These are phyloP conservation scores for Clanis bilineata DNA, from an alignment of 2,888 invertebrate species.

Conservation along the genomic window DNA sequence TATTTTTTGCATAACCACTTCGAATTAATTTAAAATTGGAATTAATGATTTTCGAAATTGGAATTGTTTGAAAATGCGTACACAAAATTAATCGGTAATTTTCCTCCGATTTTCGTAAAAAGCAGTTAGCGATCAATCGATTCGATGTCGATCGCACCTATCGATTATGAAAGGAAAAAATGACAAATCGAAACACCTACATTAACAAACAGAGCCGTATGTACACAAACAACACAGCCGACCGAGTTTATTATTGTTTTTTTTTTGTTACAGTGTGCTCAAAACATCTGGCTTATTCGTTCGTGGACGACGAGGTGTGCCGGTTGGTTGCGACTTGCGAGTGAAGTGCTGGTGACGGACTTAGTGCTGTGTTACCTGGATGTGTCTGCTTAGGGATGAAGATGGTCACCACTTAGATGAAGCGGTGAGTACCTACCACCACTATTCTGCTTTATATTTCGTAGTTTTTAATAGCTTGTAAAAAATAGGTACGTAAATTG, in stretches of 20 bases:
- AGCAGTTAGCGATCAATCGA: not conserved
- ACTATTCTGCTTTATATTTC: too few species aligned
- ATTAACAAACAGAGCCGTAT: conserved; percentile 19
- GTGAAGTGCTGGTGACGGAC: conserved; percentile 44
- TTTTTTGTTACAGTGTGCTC: conserved; percentile 79
- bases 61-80: too few species aligned
- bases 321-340: conserved; percentile 27
- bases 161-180: not conserved
- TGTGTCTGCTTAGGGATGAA: conserved; percentile 77
- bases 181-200: conserved; percentile 16
- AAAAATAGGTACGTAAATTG: too few species aligned
- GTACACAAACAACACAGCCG: conserved; percentile 45
- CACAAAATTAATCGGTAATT: too few species aligned
- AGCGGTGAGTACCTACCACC: conserved; percentile 61
- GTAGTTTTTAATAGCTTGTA: too few species aligned
- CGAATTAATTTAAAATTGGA: too few species aligned
- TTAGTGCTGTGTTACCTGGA: conserved; percentile 60
- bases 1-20: too few species aligned
- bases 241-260: conserved; percentile 77
- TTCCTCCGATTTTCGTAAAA: too few species aligned
- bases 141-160: not conserved
- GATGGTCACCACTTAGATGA: conserved; percentile 64
- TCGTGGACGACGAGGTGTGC: conserved; percentile 42
- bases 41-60: too few species aligned
- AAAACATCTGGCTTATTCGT: conserved; percentile 66